phyloP scores from a whole-genome alignment of 1,140 invertebrate genomes.

The Drosophila equinoxialis region DNA sequence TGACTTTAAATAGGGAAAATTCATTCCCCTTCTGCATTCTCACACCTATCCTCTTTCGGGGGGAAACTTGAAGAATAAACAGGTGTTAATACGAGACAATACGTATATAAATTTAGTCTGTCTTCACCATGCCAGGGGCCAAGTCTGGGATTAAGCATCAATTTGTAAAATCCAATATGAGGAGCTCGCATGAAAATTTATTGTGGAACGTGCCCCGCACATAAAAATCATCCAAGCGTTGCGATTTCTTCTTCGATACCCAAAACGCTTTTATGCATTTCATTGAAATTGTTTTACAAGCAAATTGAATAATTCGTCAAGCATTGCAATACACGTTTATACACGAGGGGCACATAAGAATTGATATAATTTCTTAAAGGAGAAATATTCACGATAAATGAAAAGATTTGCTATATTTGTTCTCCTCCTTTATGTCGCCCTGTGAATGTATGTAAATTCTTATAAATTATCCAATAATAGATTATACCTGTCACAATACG shows the following conservation, averaged over 20 bases:
- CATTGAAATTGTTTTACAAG: conserved; percentile 53
- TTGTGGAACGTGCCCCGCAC: conserved; percentile 64
- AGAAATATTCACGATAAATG: too few species aligned
- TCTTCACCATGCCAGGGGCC: conserved; percentile 20
- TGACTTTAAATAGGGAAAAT: neutral
- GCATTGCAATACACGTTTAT: conserved; percentile 8
- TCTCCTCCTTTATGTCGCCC: too few species aligned
- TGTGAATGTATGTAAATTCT: too few species aligned
- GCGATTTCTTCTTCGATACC: conserved; percentile 31
- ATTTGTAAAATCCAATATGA: conserved; percentile 64
- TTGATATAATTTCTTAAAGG: too few species aligned
- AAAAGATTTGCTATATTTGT: too few species aligned
- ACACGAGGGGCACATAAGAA: conserved; percentile 28
- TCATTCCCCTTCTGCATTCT: neutral
- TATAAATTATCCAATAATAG: too few species aligned
- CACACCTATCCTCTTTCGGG: neutral
- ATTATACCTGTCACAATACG: too few species aligned
- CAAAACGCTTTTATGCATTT: conserved; percentile 9
- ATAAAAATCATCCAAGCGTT: conserved; percentile 66
- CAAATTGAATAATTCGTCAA: conserved; percentile 70
- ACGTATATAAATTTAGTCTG: conserved; percentile 30
- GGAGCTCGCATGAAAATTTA: conserved; percentile 51
- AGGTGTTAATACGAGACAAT: conserved; percentile 57
- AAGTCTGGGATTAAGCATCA: conserved; percentile 47
- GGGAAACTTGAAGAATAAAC: conserved; percentile 12